Evolutionary conservation across 2,888 invertebrate genomes (phyloP).

Genomic region (Orthosia gothica): DNA sequence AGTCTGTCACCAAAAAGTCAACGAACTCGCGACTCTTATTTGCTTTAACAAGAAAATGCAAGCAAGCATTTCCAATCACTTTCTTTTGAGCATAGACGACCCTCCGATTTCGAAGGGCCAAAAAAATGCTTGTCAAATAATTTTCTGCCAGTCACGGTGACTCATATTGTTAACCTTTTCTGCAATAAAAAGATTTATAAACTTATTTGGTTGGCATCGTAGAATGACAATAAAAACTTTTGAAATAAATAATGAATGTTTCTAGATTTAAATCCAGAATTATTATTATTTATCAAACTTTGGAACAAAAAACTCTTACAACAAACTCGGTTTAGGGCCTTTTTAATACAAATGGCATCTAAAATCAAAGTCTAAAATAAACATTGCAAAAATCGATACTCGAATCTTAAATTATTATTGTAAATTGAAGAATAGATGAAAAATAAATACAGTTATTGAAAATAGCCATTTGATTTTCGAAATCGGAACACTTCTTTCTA

Average conservation of each 20-base stretch:
- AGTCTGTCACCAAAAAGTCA: background rate
- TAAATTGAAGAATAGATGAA: background rate
- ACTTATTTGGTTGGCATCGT: too few relatives aligned
- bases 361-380: too few relatives aligned
- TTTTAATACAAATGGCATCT: too few relatives aligned
- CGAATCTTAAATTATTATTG: too few relatives aligned
- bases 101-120: background rate
- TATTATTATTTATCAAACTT: background rate
- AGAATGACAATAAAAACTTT: background rate
- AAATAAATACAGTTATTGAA: too few relatives aligned
- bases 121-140: conserved; percentile 19
- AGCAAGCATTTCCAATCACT: conserved; percentile 16
- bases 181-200: background rate
- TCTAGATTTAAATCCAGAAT: background rate
- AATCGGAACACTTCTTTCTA: background rate
- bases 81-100: conserved; percentile 29
- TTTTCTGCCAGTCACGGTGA: conserved; percentile 10
- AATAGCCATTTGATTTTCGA: background rate
- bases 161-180: background rate
- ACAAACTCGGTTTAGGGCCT: too few relatives aligned
- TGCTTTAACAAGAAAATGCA: conserved; percentile 8
- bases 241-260: background rate
- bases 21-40: background rate
- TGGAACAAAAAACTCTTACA: background rate
- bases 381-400: too few relatives aligned